Percentiles rank a stretch among this genome's conserved stretches.
phyloP scores from a whole-genome alignment of 1,140 invertebrate genomes.

The Halesus radiatus region DNA sequence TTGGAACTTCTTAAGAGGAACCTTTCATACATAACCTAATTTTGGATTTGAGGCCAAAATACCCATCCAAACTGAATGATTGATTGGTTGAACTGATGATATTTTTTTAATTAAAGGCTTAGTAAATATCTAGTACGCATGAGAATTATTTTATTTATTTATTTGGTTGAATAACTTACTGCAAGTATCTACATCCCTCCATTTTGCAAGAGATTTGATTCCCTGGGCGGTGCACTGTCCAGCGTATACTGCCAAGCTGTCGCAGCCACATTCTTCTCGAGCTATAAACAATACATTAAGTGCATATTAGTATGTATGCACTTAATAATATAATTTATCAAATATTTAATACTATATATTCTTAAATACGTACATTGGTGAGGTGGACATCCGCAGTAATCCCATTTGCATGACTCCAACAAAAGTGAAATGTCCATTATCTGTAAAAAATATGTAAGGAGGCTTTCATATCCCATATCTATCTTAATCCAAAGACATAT shows the following conservation, averaged over 20 bases:
- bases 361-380: constrained; percentile 60
- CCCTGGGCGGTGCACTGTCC: constrained; percentile 80
- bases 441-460: constrained; percentile 58
- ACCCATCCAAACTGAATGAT: too few species aligned
- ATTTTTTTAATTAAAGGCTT: too few species aligned
- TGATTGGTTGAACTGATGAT: too few species aligned
- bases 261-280: constrained; percentile 79
- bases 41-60: too few species aligned
- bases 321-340: neutral
- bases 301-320: neutral
- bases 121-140: too few species aligned
- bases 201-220: constrained; percentile 73
- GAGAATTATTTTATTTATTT: too few species aligned
- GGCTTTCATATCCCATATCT: neutral
- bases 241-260: constrained; percentile 82
- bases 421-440: constrained; percentile 72
- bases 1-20: too few species aligned
- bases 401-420: constrained; percentile 79
- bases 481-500: too few species aligned
- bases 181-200: constrained; percentile 82
- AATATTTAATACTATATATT: too few species aligned
- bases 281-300: constrained; percentile 66
- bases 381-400: constrained; percentile 80
- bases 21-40: too few species aligned
- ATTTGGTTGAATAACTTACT: constrained; percentile 74